phyloP scores from a whole-genome alignment of 2,888 invertebrate species.

The Aleiodes leptofemur region DNA sequence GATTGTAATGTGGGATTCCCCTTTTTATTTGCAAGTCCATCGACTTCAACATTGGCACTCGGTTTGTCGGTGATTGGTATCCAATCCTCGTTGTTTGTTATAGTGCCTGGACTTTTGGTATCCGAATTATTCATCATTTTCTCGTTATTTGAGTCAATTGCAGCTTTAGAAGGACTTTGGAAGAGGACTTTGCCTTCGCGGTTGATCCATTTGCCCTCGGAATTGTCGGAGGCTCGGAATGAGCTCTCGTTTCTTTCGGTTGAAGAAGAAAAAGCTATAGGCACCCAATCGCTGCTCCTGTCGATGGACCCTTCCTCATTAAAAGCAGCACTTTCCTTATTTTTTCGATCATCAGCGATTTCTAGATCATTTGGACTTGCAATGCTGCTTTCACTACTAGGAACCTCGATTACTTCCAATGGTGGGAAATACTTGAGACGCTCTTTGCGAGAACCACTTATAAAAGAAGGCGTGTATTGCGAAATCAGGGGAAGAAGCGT shows the following conservation, averaged over 20 bases:
- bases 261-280: conserved; percentile 52
- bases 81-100: conserved; percentile 65
- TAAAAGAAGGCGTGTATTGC: conserved; percentile 85
- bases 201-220: conserved; percentile 61
- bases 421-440: conserved; percentile 82
- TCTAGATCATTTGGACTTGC: conserved; percentile 47
- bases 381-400: conserved; percentile 42
- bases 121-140: conserved; percentile 52
- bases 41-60: neutral
- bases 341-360: conserved; percentile 15
- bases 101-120: conserved; percentile 40
- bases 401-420: conserved; percentile 65
- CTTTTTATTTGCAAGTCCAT: neutral
- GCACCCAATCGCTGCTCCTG: conserved; percentile 59
- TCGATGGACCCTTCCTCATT: conserved; percentile 4
- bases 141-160: conserved; percentile 49
- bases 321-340: conserved; percentile 10
- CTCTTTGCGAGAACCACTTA: conserved; percentile 72
- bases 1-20: neutral
- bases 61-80: conserved; percentile 57
- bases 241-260: conserved; percentile 46
- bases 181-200: neutral
- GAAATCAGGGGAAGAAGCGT: conserved; percentile 86
- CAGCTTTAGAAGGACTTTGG: too few relatives aligned
- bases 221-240: conserved; percentile 45